These are phyloP conservation scores for Thamnophis sirtalis DNA, from an alignment of 2,113 vertebrate species.

Conservation along the genomic window DNA sequence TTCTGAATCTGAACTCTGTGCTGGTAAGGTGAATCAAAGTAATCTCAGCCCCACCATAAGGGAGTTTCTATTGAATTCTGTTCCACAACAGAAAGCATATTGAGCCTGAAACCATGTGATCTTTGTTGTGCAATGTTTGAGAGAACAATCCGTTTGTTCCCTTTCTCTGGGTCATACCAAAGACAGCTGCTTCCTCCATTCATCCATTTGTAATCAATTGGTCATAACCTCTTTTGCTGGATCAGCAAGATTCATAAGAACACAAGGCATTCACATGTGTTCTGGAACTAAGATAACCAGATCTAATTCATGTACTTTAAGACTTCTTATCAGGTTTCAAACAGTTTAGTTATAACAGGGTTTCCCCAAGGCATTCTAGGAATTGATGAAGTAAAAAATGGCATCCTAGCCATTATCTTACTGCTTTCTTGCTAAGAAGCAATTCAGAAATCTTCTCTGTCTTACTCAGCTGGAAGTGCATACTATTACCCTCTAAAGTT, in stretches of 20 bases:
- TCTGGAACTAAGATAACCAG: neutral
- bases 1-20: neutral
- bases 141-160: neutral
- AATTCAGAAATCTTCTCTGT: neutral
- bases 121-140: neutral
- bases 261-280: neutral
- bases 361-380: neutral
- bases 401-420: neutral
- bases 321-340: neutral
- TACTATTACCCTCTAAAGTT: neutral
- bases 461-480: neutral
- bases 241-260: neutral
- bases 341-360: neutral
- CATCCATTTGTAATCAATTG: neutral
- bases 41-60: no score
- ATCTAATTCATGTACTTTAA: no score
- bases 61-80: neutral
- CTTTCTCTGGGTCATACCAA: neutral
- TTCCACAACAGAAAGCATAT: neutral
- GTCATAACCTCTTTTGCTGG: neutral
- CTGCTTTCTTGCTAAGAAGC: neutral
- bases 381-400: neutral
- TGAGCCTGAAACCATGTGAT: neutral
- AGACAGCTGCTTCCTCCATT: neutral
- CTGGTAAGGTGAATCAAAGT: neutral